phyloP scores from a whole-genome alignment of 2,888 invertebrate genomes.

The Patella caerulea region DNA sequence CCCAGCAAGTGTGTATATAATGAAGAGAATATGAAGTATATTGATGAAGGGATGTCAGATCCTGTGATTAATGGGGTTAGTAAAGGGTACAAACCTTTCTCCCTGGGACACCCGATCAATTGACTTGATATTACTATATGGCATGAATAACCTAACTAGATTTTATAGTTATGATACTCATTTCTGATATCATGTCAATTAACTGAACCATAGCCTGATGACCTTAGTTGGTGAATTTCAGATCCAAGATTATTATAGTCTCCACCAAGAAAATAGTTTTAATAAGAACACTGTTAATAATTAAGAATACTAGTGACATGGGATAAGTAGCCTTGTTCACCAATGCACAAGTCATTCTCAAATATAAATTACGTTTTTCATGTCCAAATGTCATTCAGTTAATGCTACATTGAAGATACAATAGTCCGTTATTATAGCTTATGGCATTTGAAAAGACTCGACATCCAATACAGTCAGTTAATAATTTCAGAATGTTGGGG shows the following conservation, averaged over 20 bases:
- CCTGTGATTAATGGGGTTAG: conserved; percentile 7
- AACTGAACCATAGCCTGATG: conserved; percentile 2
- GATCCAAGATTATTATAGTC: too few relatives aligned
- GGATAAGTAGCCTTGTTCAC: too few relatives aligned
- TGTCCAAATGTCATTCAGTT: too few relatives aligned
- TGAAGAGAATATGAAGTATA: conserved; percentile 10
- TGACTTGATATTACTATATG: conserved; percentile 8
- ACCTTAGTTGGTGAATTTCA: background rate
- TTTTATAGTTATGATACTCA: conserved; percentile 4
- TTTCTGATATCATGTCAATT: conserved; percentile 5
- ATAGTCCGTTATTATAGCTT: background rate
- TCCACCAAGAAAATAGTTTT: too few relatives aligned
- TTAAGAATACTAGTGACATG: too few relatives aligned
- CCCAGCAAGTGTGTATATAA: background rate
- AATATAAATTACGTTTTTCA: too few relatives aligned
- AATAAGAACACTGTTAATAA: too few relatives aligned
- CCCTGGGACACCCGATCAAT: conserved; percentile 2
- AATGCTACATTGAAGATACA: too few relatives aligned
- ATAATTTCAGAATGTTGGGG: background rate
- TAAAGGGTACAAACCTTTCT: conserved; percentile 10
- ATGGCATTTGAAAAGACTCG: conserved; percentile 7
- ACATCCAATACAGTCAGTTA: background rate
- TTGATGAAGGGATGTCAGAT: conserved; percentile 3
- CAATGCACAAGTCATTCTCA: too few relatives aligned
- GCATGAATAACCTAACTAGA: background rate